Evolutionary conservation across 2,113 vertebrate genomes (phyloP), one percentile per base, ranked within the genome.

Genomic region (Phalacrocorax pelagicus): DNA sequence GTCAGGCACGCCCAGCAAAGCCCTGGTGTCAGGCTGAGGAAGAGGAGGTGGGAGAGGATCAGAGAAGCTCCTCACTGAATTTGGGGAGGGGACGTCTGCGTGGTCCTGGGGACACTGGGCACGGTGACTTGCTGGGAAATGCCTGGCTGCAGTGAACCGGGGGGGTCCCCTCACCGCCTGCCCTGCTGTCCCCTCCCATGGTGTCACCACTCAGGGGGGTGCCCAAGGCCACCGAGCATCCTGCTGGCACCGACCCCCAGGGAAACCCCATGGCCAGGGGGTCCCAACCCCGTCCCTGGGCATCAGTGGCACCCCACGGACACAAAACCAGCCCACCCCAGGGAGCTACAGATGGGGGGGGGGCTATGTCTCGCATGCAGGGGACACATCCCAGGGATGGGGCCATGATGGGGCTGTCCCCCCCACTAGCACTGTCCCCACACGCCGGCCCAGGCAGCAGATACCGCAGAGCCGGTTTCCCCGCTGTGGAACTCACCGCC

Each of bases 401-500:
- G 49, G 42, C 19, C 40, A 26, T 1, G 3, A 18, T 18, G 18
- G 49, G 21, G 40, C 34, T 22, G 36, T 6, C 9, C 8, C 26
- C 81, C 27, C 14, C 9, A 0, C 22, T 7, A 70, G 47, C 3
- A 0, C 19, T 11, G 62, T 44, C 57, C 72, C 62, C 46, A 12
- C 11, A 7, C 10, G 8, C 15, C 61, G 58, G 36, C 49, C 32
- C 44, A 36, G n/a, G 42, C 63, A 59, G 74, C 3, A 4, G 61
- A 14, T 16, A 8, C 29, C 4, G 2, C 38, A 32, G 65, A 23
- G 15, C 52, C 2, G 3, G 19, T 4, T 42, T 19, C 20, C 21
- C 21, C 21, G 6, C 10, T 21, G 1, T 19, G 30, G 22, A 66
- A 97, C 99, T 98, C 95, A 99, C 99, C 62, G 95, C 93, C 2